These are phyloP conservation scores for Cepphus grylle DNA, from an alignment of 2,113 vertebrate species.

Conservation along the genomic window DNA sequence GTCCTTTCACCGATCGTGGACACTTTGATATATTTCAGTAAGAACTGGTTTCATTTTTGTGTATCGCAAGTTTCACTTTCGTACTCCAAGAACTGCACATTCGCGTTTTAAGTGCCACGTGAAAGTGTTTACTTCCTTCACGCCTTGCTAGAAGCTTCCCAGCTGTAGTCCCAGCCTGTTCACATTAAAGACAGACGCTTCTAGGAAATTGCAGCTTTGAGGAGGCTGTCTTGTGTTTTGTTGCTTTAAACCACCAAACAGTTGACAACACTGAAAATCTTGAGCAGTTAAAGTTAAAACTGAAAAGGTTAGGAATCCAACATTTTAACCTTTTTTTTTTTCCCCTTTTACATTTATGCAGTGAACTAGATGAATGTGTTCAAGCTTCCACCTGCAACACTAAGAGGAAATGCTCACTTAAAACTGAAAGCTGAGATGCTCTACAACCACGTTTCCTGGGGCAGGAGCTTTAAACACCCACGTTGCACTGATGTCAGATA, in stretches of 20 bases:
- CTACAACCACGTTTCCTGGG: neutral
- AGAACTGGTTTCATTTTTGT: neutral
- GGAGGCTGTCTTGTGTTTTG: neutral
- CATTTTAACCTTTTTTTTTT: neutral
- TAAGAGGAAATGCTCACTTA: neutral
- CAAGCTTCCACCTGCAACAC: neutral
- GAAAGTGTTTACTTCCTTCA: neutral
- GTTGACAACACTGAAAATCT: neutral
- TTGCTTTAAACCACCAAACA: neutral
- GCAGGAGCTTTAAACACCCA: neutral
- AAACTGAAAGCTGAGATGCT: neutral
- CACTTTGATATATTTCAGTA: neutral
- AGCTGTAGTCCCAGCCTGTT: neutral
- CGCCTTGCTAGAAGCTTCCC: neutral
- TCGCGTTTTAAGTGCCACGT: neutral
- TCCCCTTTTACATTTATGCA: neutral
- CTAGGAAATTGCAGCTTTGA: neutral
- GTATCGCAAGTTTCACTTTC: neutral
- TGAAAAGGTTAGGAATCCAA: neutral
- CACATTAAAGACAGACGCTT: neutral
- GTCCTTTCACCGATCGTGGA: neutral
- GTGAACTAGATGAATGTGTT: neutral
- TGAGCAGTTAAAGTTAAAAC: neutral
- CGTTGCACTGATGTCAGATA: neutral
- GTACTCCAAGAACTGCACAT: neutral